These are phyloP conservation scores for Zygaena filipendulae DNA, from an alignment of 2,888 invertebrate genomes.

Conservation along the genomic window DNA sequence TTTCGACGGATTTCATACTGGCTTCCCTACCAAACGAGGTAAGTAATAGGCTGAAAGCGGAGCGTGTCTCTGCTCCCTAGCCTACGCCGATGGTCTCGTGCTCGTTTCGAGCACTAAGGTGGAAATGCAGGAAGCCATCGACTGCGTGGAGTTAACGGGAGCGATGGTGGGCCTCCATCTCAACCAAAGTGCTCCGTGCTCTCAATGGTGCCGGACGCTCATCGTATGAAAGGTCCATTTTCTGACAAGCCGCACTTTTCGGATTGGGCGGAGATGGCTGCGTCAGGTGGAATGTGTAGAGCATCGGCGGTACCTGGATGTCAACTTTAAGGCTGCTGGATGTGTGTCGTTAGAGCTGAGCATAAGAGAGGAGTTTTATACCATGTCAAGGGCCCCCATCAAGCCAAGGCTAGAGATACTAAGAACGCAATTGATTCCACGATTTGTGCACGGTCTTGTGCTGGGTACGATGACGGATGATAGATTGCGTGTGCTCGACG, in stretches of 20 bases:
- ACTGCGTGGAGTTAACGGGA: conserved; percentile 16
- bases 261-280: conserved; percentile 16
- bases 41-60: conserved; percentile 17
- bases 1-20: conserved; percentile 18
- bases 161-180: conserved; percentile 13
- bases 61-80: conserved; percentile 23
- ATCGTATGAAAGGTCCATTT: conserved; percentile 21
- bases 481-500: conserved; percentile 24
- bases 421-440: conserved; percentile 30
- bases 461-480: conserved; percentile 21
- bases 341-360: conserved; percentile 19
- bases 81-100: conserved; percentile 36
- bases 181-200: conserved; percentile 22
- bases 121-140: conserved; percentile 25
- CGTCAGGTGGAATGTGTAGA: conserved; percentile 20
- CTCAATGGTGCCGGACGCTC: conserved; percentile 23
- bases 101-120: conserved; percentile 24
- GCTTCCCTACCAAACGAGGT: conserved; percentile 17
- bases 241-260: conserved; percentile 14
- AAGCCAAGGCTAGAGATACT: conserved; percentile 32
- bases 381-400: conserved; percentile 25
- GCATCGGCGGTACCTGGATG: conserved; percentile 23
- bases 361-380: conserved; percentile 18
- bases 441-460: conserved; percentile 28
- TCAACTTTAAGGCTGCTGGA: conserved; percentile 25